Evolutionary conservation across 2,113 vertebrate species (phyloP), one percentile per base, ranked within the genome.

Genomic region (Neogobius melanostomus): DNA sequence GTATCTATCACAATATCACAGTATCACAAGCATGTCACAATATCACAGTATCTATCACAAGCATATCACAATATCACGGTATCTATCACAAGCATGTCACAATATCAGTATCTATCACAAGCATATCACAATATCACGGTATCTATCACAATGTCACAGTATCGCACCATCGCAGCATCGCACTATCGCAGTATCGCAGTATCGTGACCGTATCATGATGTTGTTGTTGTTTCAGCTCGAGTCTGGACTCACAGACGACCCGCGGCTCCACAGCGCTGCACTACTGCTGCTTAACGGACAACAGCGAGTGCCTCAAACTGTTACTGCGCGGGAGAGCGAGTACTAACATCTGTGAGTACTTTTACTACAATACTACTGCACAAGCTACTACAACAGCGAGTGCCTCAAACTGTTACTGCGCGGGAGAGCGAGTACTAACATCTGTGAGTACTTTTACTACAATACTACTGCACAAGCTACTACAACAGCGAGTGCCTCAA

Each of bases 231-330:
- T 72, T 65, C 80, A 99, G 97, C 44, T 94, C 91, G 44, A 96
- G 95, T 86, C 91, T 99, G 87, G 95, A 98, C 81, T 95, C 94
- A 60, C 97, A 98, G 85, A 98, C 97, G 0, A 82, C 86, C 49
- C 94, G 88, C 85, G 97, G 97, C 52, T 98, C 94, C 90, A 97
- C 97, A 0, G 96, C 96, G 11, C 90, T 98, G 75, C 97, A 98
- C 70, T 99, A 99, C 82, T 99, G 97, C 93, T 98, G 97, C 73
- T 92, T 98, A 88, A 98, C 94, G 0, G 95, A 97, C 92, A 97
- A 96, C 21, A 94, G 93, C 1, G 97, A 99, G 21, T 21, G 21
- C 21, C 21, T 21, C 21, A 99, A 98, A 74, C 94, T 99, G 73
- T 93, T 99, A 52, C 95, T 99, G 59, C 92, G 97, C 66, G 96